These are phyloP conservation scores for Lordiphosa stackelbergi DNA, from an alignment of 1,140 invertebrate species.

Conservation along the genomic window DNA sequence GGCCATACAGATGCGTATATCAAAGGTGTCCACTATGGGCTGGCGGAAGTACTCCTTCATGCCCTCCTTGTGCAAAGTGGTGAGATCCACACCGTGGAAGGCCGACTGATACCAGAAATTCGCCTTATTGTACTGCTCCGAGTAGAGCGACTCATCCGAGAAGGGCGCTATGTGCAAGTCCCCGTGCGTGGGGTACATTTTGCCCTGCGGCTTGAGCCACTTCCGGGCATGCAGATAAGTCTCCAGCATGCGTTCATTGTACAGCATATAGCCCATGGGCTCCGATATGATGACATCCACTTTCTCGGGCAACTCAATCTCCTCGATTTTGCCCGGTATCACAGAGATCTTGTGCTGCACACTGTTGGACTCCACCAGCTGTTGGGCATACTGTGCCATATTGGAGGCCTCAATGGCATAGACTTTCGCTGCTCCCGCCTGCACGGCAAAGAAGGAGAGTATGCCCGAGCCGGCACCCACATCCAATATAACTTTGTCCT, in stretches of 20 bases:
- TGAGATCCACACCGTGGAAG: slow-evolving; percentile 98
- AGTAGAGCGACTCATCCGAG: slow-evolving; percentile 97
- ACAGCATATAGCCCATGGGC: slow-evolving; percentile 99
- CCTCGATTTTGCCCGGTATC: slow-evolving; percentile 98
- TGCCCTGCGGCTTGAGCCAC: slow-evolving; percentile 94
- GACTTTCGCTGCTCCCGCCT: slow-evolving; percentile 97
- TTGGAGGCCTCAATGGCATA: slow-evolving; percentile 99
- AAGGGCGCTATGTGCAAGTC: slow-evolving; percentile 99
- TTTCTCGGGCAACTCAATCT: slow-evolving; percentile 95
- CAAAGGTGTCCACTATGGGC: slow-evolving; percentile 99
- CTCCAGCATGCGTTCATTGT: slow-evolving; percentile 99
- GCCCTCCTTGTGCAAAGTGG: slow-evolving; percentile 91
- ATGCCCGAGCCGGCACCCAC: slow-evolving; percentile 98
- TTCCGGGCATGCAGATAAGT: slow-evolving; percentile 99
- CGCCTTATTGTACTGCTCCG: slow-evolving; percentile 99
- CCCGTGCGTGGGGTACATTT: slow-evolving; percentile 97
- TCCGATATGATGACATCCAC: slow-evolving; percentile 99
- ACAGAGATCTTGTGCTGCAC: slow-evolving; percentile 92
- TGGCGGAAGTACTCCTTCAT: slow-evolving; percentile 99
- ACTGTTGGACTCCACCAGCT: slow-evolving; percentile 93
- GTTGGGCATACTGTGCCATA: slow-evolving; percentile 98
- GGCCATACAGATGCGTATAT: slow-evolving; percentile 97
- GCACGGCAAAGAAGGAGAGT: slow-evolving; percentile 98
- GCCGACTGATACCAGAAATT: slow-evolving; percentile 99
- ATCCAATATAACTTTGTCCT: slow-evolving; percentile 94